Evolutionary conservation across 2,888 invertebrate species (phyloP).

Genomic region (Troglohyphantes excavatus): DNA sequence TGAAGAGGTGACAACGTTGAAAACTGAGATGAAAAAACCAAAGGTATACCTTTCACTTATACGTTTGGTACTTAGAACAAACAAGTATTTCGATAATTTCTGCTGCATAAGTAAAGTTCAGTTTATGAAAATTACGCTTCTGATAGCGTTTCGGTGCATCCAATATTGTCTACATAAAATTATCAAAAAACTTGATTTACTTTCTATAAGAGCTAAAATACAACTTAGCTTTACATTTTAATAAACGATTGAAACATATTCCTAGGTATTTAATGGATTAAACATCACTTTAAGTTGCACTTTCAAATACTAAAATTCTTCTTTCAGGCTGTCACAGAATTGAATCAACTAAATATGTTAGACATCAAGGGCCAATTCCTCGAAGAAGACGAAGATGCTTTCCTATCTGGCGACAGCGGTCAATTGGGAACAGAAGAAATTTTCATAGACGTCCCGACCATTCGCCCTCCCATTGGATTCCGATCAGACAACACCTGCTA

Average conservation of each 20-base stretch:
- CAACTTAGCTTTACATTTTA: too few relatives aligned
- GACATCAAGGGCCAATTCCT: slow-evolving; percentile 50
- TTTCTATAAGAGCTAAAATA: too few relatives aligned
- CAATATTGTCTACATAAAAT: too few relatives aligned
- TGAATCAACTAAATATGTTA: slow-evolving; percentile 40
- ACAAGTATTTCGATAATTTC: too few relatives aligned
- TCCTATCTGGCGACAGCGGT: slow-evolving; percentile 67
- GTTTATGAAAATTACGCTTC: too few relatives aligned
- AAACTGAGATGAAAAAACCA: slow-evolving; percentile 66
- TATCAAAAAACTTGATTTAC: too few relatives aligned
- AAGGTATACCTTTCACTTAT: slow-evolving; percentile 50
- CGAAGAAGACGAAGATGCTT: slow-evolving; percentile 71
- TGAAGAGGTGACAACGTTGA: slow-evolving; percentile 78
- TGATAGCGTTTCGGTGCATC: too few relatives aligned
- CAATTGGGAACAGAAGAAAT: slow-evolving; percentile 79
- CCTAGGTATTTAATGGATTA: too few relatives aligned
- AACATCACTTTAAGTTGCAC: too few relatives aligned
- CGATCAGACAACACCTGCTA: slow-evolving; percentile 43
- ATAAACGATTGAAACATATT: too few relatives aligned
- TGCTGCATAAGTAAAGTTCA: too few relatives aligned
- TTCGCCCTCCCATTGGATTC: slow-evolving; percentile 79
- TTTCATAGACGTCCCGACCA: slow-evolving; percentile 80
- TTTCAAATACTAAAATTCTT: neutral
- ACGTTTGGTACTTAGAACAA: too few relatives aligned
- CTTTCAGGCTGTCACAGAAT: slow-evolving; percentile 55